Base-by-base conservation (phyloP, 2,113 vertebrate species). In the Procapra przewalskii region DNA sequence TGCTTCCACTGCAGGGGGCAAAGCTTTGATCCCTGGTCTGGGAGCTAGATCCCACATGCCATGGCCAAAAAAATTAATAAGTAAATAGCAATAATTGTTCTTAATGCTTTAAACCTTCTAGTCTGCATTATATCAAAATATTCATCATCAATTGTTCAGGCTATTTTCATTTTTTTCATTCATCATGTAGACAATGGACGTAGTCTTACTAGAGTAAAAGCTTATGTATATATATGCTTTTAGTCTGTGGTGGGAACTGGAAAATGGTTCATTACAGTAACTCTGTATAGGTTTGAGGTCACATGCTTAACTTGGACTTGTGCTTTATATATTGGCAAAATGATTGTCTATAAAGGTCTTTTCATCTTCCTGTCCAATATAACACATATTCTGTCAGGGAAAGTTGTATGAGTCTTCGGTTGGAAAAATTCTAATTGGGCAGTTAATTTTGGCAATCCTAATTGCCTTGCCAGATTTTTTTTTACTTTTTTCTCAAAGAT, bases 121-220 rank as follows among this genome's bases (percentile, higher is more conserved):
- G 62, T n/a, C 90, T 94, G 31, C 94, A 55, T 75, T 92, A 1
- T 71, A 85, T 81, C 52, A 97, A 43, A 87, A 59, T 75, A 94
- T 87, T 91, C 57, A 95, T 40, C 8, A 90, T 27, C 14, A 94
- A 7, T 25, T 89, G 27, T 52, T 86, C 54, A 52, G 50, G 43
- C 27, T 97, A 62, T 94, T 95, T 93, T 87, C n/a, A 59, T 64
- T 81, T 97, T 59, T 95, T 98, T 83, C 60, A 71, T 54, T 45
- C 23, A 36, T 80, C n/a, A 79, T 54, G 19, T 6, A 86, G 33
- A 36, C 54, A 94, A 17, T 92, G 40, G 45, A 90, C 95, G 29
- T 92, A 62, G 90, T 43, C 25, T 19, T 55, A 21, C 50, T 96
- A 95, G 21, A 93, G 25, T 59, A 15, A n/a, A 27, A 92, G 50